These are phyloP conservation scores for Scomber scombrus DNA, from an alignment of 2,113 vertebrate genomes.

Conservation along the genomic window DNA sequence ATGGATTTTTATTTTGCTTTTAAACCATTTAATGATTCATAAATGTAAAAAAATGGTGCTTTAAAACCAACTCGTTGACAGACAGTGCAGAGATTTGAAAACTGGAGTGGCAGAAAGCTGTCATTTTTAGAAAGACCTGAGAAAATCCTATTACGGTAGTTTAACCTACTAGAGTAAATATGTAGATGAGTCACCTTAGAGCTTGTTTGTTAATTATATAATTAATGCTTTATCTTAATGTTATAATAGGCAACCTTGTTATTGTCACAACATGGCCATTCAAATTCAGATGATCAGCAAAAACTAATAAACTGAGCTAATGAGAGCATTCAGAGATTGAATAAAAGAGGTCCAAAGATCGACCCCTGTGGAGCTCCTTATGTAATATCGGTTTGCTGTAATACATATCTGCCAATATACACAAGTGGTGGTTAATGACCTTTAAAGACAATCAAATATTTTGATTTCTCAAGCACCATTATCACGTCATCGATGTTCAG, in stretches of 20 bases:
- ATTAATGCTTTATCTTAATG: not conserved
- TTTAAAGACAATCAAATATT: no score
- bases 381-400: not conserved
- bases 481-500: not conserved
- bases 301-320: not conserved
- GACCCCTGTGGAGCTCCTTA: not conserved
- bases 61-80: not conserved
- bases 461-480: not conserved
- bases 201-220: not conserved
- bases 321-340: not conserved
- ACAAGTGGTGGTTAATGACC: no score
- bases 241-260: no score
- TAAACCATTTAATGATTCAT: not conserved
- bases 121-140: conserved; percentile 24
- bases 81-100: not conserved
- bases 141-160: conserved; percentile 28
- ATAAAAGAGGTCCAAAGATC: not conserved
- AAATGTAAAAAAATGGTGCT: not conserved
- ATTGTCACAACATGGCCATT: no score
- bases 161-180: not conserved
- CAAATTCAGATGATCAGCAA: no score
- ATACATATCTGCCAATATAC: not conserved
- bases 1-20: not conserved
- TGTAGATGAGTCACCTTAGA: not conserved
- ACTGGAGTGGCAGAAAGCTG: not conserved